A percentile compares a stretch with the other conserved stretches of the same genome.
These are phyloP conservation scores for Bibio marci DNA, from an alignment of 2,888 invertebrate species.

Conservation along the genomic window DNA sequence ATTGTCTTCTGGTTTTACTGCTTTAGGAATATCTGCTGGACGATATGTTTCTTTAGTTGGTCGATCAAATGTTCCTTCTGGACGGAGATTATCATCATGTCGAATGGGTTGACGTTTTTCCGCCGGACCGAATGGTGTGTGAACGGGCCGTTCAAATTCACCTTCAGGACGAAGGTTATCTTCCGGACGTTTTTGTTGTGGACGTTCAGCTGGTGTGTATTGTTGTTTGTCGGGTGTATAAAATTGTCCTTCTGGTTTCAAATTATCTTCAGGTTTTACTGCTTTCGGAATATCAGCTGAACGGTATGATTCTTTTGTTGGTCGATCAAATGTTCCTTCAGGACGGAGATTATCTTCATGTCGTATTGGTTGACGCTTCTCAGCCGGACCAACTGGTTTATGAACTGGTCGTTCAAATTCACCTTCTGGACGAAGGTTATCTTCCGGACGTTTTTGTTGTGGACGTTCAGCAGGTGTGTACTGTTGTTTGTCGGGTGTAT, in stretches of 20 bases:
- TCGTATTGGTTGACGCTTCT: slow-evolving; percentile 25
- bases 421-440: slow-evolving; percentile 38
- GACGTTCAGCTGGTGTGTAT: slow-evolving; percentile 34
- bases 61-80: slow-evolving; percentile 35
- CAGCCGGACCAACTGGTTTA: slow-evolving; percentile 29
- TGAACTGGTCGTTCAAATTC: slow-evolving; percentile 23
- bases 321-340: slow-evolving; percentile 7
- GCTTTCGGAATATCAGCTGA: slow-evolving; percentile 24
- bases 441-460: slow-evolving; percentile 28
- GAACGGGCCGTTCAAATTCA: slow-evolving; percentile 24
- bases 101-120: slow-evolving; percentile 26
- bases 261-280: slow-evolving; percentile 34
- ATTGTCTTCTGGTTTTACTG: slow-evolving; percentile 34
- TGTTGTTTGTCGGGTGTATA: slow-evolving; percentile 28
- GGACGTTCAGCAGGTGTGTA: slow-evolving; percentile 30
- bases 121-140: slow-evolving; percentile 23
- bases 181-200: slow-evolving; percentile 34
- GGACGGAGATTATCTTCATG: slow-evolving; percentile 15
- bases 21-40: slow-evolving; percentile 30
- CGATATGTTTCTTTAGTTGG: slow-evolving; percentile 17
- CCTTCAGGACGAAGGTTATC: slow-evolving; percentile 25
- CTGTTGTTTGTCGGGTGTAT: slow-evolving; percentile 19
- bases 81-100: slow-evolving; percentile 24
- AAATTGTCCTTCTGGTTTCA: slow-evolving; percentile 39
- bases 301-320: slow-evolving; percentile 3